Base-by-base conservation (phyloP, 1,140 invertebrate genomes). In the Hypothenemus hampei region DNA sequence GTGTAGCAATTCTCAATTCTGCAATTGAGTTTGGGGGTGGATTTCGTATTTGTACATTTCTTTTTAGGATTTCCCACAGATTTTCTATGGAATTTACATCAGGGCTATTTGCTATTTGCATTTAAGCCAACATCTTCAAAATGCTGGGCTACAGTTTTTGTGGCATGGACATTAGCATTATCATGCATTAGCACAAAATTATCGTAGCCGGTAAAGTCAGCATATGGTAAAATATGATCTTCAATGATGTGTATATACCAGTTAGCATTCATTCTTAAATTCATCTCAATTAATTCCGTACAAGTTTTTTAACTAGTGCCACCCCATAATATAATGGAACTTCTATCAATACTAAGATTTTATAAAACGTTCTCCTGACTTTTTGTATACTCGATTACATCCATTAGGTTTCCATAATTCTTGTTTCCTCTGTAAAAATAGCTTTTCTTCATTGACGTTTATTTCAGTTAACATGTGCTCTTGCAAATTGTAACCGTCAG, bases 341-440 rank as follows among this genome's bases (percentile, higher is more conserved):
- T 64, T 6, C 61, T 67, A 26, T 69, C 62, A 54, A 62, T 67
- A 13, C 24, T 55, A 60, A 41, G 48, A 61, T 56, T 68, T 48
- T 23, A 59, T 22, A 49, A 58, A 68, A 5, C 63, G 56, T 47
- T 39, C n/a, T 31, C 26, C 3, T 1, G 36, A 15, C 18, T 18
- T 1, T 15, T 59, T 59, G 52, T 57, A 69, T 22, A 65, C 64
- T 49, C 60, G 41, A 40, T n/a, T 35, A 43, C 60, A 11, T 19
- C 20, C 21, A 47, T 33, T 23, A 29, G 16, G 24, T 23, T 49
- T 31, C 24, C 21, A 57, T 16, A 50, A 52, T 52, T 41, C 13
- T 54, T 21, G 40, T 46, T 46, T 54, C 41, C 19, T 46, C 43
- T 26, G 1, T 52, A 31, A 51, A 51, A 51, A 51, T 5, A n/a